Conservation (phyloP, 1,140 invertebrate species). For the Temnothorax nylanderi region DNA sequence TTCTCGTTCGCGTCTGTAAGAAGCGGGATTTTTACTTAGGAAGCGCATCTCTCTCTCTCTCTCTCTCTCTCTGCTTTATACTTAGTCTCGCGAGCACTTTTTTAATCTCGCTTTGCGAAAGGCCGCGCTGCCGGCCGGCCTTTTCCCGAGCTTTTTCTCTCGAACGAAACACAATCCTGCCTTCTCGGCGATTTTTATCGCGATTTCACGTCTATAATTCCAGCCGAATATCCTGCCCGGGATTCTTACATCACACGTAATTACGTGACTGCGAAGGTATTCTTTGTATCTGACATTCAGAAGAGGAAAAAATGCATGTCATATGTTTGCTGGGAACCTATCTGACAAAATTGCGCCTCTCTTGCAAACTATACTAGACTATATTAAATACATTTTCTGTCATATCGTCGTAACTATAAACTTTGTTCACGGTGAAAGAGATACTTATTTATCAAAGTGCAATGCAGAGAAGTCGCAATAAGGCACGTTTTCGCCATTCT, state of each 20-base stretch:
- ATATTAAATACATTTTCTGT: constrained; percentile 15
- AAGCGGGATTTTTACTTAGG: constrained; percentile 34
- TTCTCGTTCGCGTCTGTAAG: constrained; percentile 45
- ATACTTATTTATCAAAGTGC: constrained; percentile 19
- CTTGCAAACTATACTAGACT: too few relatives aligned
- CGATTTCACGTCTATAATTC: constrained; percentile 22
- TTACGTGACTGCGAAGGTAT: background rate
- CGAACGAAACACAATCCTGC: background rate
- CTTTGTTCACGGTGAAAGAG: background rate
- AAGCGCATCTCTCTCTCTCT: background rate
- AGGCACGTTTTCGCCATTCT: background rate
- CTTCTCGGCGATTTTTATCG: background rate
- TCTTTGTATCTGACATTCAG: constrained; percentile 2
- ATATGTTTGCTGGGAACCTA: background rate
- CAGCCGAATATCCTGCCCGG: background rate
- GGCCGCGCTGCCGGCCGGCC: background rate
- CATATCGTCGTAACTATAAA: background rate
- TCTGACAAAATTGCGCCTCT: constrained; percentile 3
- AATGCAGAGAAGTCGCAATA: background rate
- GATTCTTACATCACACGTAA: background rate
- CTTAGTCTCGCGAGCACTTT: constrained; percentile 19
- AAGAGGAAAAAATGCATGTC: background rate
- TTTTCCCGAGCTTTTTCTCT: constrained; percentile 1
- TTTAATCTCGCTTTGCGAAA: constrained; percentile 40
- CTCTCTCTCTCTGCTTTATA: background rate